phyloP scores from a whole-genome alignment of 1,140 invertebrate species.

The Sipha flava region DNA sequence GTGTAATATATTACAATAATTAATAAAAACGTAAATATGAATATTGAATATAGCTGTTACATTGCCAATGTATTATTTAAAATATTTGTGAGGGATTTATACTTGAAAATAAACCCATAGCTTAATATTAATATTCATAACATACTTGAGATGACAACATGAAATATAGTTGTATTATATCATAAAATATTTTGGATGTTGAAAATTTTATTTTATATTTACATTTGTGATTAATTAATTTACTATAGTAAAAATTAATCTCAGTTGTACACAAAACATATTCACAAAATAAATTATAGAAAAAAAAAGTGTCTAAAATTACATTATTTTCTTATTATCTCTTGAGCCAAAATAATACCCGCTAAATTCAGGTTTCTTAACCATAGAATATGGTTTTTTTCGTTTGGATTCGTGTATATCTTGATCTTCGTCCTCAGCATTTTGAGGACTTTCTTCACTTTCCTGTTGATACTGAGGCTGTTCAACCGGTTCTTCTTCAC shows the following conservation, averaged over 20 bases:
- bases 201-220: background rate
- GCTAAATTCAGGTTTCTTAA: background rate
- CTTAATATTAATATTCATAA: too few relatives aligned
- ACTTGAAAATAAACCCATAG: too few relatives aligned
- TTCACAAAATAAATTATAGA: conserved; percentile 15
- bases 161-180: too few relatives aligned
- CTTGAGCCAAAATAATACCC: background rate
- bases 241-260: background rate
- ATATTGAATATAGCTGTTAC: too few relatives aligned
- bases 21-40: too few relatives aligned
- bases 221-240: background rate
- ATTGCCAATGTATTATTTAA: too few relatives aligned
- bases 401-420: background rate
- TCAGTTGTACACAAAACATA: background rate
- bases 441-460: conserved; percentile 5
- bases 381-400: background rate
- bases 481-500: background rate
- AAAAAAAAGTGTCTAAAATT: background rate
- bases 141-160: too few relatives aligned
- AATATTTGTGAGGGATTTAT: too few relatives aligned
- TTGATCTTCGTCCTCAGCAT: conserved; percentile 6
- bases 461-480: background rate
- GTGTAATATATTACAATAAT: too few relatives aligned
- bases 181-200: too few relatives aligned
- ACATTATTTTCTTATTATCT: background rate